Evolutionary conservation across 2,113 vertebrate genomes (phyloP).

Genomic region (Rhinolophus sinicus): DNA sequence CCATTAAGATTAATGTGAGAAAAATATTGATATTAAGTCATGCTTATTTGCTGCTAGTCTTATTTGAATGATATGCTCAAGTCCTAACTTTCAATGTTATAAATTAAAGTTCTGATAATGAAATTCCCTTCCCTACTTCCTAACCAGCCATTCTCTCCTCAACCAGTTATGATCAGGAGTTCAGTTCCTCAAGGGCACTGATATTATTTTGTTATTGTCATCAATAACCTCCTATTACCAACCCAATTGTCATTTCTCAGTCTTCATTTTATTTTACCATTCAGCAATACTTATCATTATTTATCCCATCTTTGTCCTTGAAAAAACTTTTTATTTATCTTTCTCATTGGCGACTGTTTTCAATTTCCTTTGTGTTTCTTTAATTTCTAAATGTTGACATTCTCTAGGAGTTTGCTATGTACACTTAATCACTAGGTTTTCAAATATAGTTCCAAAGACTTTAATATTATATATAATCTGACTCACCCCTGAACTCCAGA

Average conservation of each 20-base stretch:
- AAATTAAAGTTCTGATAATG: not conserved
- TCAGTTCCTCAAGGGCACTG: not conserved
- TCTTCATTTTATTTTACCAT: not conserved
- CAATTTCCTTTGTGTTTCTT: not conserved
- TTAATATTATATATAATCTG: not conserved
- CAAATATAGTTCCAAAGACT: not conserved
- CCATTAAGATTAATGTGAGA: not conserved
- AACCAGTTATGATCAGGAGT: not conserved
- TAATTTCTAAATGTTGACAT: not conserved
- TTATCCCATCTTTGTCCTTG: not conserved
- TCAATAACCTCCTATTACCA: not conserved
- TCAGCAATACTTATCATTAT: not conserved
- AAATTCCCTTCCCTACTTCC: not conserved
- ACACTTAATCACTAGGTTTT: rapidly evolving
- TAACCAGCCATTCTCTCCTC: not conserved
- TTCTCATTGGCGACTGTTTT: not conserved
- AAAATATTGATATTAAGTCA: not conserved
- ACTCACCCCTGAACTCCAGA: not conserved
- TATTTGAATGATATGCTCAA: not conserved
- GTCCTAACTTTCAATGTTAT: not conserved
- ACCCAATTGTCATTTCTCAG: not conserved
- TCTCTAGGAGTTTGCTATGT: not conserved
- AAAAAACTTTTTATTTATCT: not conserved
- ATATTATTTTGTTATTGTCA: not conserved
- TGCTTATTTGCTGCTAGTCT: not conserved